Evolutionary conservation across 2,797 vertebrate genomes (phyloP), one percentile per base, ranked within the genome.

Genomic region (Bryconaethiops microstoma): DNA sequence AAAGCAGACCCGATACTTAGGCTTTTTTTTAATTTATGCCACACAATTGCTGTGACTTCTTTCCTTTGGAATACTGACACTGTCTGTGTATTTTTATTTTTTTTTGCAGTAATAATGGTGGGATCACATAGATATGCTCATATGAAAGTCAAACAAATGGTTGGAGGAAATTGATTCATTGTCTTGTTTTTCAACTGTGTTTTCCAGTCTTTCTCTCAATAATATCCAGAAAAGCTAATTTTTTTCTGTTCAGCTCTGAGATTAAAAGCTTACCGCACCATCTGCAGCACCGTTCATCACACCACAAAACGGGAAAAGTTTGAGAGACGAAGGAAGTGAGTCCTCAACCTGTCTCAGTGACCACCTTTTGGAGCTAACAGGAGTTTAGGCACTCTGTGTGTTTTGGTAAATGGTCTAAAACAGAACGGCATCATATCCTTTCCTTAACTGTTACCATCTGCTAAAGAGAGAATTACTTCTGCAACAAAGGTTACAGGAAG

Each of bases 211-310:
- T 21, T 90, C 88, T 89, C 88, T 86, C 88, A 90, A 81, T 90
- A 86, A 91, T 88, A 89, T 87, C 89, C 88, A 86, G 84, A 82
- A 84, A 86, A 80, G 81, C 86, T 90, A 83, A 91, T 29, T 91
- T 90, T 91, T 81, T 84, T 84, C 86, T 72, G 59, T 85, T 78
- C 77, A 85, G 84, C 42, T 57, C 80, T 86, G 78, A 89, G 93
- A 91, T 91, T 83, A 39, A 82, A 52, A 88, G 91, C 91, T 94
- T 90, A 92, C 87, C 78, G 87, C 87, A 91, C 92, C 92, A 92
- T 94, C 92, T 92, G 92, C 80, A 90, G 71, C 82, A 12, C 76
- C 74, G 88, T 86, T 89, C 85, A 78, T 89, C 87, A 86, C 87
- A 91, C 90, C 86, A 83, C 86, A 87, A 88, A 90, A 91, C 90